phyloP scores from a whole-genome alignment of 2,888 invertebrate species.

The Antheraea assamensis region DNA sequence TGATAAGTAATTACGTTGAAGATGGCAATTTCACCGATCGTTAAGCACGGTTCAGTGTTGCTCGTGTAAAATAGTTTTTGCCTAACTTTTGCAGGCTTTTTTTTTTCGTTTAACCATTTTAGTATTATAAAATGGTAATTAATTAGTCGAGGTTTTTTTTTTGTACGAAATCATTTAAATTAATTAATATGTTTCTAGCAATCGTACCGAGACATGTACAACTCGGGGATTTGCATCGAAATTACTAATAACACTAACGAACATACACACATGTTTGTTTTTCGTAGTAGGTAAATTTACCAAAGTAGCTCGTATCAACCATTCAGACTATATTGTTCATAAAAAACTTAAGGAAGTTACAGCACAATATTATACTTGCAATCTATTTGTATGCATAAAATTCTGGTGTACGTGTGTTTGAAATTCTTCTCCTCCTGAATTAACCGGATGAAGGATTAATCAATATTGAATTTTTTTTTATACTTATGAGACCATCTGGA shows the following conservation, averaged over 20 bases:
- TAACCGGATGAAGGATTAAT: no score
- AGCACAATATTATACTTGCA: no score
- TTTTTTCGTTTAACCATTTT: not conserved
- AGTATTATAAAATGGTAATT: constrained; percentile 1
- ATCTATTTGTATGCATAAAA: no score
- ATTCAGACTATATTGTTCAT: not conserved
- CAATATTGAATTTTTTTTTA: no score
- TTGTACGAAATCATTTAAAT: not conserved
- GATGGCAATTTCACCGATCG: constrained; percentile 61
- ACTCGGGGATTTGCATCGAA: not conserved
- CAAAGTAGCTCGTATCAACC: not conserved
- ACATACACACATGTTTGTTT: not conserved
- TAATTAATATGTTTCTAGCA: not conserved
- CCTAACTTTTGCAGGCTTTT: not conserved
- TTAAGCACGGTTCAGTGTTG: constrained; percentile 32
- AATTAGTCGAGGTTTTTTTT: not conserved
- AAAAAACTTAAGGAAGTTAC: no score
- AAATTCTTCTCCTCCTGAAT: no score
- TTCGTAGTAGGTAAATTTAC: not conserved
- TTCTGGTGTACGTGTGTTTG: no score
- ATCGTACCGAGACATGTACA: not conserved
- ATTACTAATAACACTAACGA: not conserved
- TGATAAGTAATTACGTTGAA: constrained; percentile 56
- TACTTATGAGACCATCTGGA: no score
- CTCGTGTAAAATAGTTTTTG: constrained; percentile 7